Evolutionary conservation across 2,888 invertebrate genomes (phyloP).

Genomic region (Andrena praecox): DNA sequence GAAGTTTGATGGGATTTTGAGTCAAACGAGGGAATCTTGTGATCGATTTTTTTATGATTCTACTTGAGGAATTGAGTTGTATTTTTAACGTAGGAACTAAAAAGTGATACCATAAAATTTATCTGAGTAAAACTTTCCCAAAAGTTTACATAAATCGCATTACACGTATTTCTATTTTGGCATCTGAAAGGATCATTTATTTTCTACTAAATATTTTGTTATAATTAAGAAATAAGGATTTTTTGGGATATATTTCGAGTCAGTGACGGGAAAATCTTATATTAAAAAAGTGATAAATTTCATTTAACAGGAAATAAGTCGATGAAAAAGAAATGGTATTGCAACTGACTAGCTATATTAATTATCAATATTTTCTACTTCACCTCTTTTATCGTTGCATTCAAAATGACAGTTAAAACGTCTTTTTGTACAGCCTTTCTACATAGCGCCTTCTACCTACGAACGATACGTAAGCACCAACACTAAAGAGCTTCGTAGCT

Average conservation of each 20-base stretch:
- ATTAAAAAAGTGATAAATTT: no score
- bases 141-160: no score
- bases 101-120: no score
- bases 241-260: background rate
- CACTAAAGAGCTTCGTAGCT: conserved; percentile 37
- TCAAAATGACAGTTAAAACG: background rate
- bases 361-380: background rate
- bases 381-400: background rate
- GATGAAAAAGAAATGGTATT: background rate
- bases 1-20: no score
- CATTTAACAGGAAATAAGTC: no score
- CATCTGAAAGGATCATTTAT: background rate
- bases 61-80: no score
- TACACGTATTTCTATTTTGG: background rate
- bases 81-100: no score
- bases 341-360: background rate
- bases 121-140: no score
- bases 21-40: no score
- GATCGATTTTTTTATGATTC: no score
- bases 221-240: background rate
- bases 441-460: conserved; percentile 78
- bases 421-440: conserved; percentile 79
- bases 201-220: background rate
- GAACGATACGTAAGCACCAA: conserved; percentile 81
- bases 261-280: background rate